Base-by-base conservation (phyloP, 2,113 vertebrate genomes). In the Hiodon alosoides region DNA sequence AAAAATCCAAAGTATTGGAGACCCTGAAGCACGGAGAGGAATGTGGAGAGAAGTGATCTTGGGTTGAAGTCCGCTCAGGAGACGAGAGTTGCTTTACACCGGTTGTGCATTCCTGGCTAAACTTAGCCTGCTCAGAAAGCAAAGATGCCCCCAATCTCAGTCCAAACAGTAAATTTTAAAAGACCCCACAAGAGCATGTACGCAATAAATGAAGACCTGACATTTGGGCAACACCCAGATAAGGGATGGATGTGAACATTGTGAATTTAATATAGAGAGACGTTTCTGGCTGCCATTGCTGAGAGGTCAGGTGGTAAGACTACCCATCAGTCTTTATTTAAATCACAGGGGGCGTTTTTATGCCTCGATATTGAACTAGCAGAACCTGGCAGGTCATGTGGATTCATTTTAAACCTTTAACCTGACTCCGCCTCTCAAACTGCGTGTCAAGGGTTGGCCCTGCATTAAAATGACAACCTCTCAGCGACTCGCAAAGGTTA, bases 21-120 rank as follows among this genome's bases (percentile, higher is more conserved):
- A 55, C 54, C 9, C 67, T 31, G 31, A 0, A 73, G 77, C 75
- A 60, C 13, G 73, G 46, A 73, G 53, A 74, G 61, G 16, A 74
- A 75, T 48, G 57, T 67, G 72, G 69, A 78, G 68, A 79, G 17
- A 4, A 51, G 60, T 61, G 67, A 73, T 72, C 48, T 69, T 66
- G n/a, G 17, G 47, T 31, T 2, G 64, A 54, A 59, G 60, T 72
- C 64, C 50, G 58, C 67, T 74, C 13, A 7, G 2, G 50, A 77
- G 73, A 75, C 69, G 79, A 78, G 79, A 76, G 79, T 82, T 85
- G 80, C 68, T 81, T 78, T 73, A 75, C 51, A 76, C 77, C 79
- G 47, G 61, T 11, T 84, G 83, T 76, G 10, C 81, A 87, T 86
- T 89, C 87, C 77, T 78, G 61, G 77, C 84, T 86, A 87, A 89